A percentile compares a stretch with the other conserved stretches of the same genome.
phyloP scores from a whole-genome alignment of 2,888 invertebrate genomes.

The Anthophora plumipes region DNA sequence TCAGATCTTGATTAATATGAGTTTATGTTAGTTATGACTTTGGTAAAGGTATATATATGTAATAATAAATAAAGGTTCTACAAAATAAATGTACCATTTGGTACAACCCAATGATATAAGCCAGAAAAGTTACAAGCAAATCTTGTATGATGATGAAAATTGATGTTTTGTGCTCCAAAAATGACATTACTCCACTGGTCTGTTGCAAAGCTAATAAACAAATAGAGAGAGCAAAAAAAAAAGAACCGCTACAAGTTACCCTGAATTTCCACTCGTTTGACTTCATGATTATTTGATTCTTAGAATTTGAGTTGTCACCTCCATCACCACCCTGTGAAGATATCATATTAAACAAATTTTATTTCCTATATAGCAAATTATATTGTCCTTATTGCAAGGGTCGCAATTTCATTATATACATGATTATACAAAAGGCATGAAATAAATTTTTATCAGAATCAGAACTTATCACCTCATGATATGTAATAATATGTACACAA shows the following conservation, averaged over 20 bases:
- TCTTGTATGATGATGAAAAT: constrained; percentile 63
- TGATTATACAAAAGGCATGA: constrained; percentile 12
- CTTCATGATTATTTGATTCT: constrained; percentile 86
- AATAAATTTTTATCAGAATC: constrained; percentile 3
- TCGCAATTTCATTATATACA: background rate
- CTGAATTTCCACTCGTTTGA: constrained; percentile 89
- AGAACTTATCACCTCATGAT: constrained; percentile 18
- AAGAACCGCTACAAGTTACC: constrained; percentile 86
- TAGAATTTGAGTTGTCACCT: constrained; percentile 85
- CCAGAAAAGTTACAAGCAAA: constrained; percentile 64
- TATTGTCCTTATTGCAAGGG: constrained; percentile 19
- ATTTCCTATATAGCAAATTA: constrained; percentile 44
- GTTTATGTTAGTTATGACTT: constrained; percentile 38
- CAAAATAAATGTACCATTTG: constrained; percentile 49
- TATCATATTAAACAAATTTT: constrained; percentile 74
- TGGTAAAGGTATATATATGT: constrained; percentile 16
- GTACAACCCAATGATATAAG: constrained; percentile 66
- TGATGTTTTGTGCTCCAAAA: constrained; percentile 61
- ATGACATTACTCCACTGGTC: constrained; percentile 68
- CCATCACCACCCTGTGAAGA: constrained; percentile 85
- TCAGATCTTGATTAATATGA: constrained; percentile 8
- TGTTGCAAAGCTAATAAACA: constrained; percentile 75
- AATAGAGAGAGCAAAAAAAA: constrained; percentile 71
- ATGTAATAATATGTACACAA: constrained; percentile 18
- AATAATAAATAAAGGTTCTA: constrained; percentile 34